A percentile compares a stretch with the other conserved stretches of the same genome.
phyloP scores from a whole-genome alignment of 2,888 invertebrate species.

The Clostera curtula region DNA sequence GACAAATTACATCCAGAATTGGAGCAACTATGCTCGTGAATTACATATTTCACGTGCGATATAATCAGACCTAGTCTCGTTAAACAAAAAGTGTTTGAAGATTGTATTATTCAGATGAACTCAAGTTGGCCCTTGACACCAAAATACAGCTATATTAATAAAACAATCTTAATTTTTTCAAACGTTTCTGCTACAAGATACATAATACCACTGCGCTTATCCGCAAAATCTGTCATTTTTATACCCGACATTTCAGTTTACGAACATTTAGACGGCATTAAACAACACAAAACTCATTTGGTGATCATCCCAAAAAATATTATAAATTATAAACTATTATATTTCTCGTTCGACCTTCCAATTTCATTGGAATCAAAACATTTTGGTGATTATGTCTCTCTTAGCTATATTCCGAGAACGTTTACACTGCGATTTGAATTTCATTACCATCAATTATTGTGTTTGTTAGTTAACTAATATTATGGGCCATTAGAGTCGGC shows the following conservation, averaged over 20 bases:
- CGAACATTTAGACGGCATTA: conserved; percentile 10
- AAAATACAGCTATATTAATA: too few relatives aligned
- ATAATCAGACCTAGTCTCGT: too few relatives aligned
- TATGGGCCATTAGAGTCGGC: conserved; percentile 19
- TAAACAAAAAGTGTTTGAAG: too few relatives aligned
- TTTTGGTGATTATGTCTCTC: conserved; percentile 20
- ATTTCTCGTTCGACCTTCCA: conserved; percentile 7
- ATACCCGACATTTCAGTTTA: conserved; percentile 13
- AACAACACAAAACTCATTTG: conserved; percentile 19
- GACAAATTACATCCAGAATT: too few relatives aligned
- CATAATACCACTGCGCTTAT: too few relatives aligned
- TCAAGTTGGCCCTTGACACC: too few relatives aligned
- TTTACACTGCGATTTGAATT: conserved; percentile 24
- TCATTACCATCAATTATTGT: conserved; percentile 24
- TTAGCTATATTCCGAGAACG: conserved; percentile 14
- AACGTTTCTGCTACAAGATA: too few relatives aligned
- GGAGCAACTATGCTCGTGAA: too few relatives aligned
- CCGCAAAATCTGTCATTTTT: conserved; percentile 23
- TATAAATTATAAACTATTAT: conserved; percentile 11
- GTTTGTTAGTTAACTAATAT: conserved; percentile 21
- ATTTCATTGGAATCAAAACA: conserved; percentile 17
- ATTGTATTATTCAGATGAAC: too few relatives aligned
- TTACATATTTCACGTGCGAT: too few relatives aligned
- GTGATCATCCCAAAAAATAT: conserved; percentile 15
- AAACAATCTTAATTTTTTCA: too few relatives aligned